These are phyloP conservation scores for Leptinotarsa peninsularis DNA, from an alignment of 2,888 invertebrate genomes.

Conservation along the genomic window DNA sequence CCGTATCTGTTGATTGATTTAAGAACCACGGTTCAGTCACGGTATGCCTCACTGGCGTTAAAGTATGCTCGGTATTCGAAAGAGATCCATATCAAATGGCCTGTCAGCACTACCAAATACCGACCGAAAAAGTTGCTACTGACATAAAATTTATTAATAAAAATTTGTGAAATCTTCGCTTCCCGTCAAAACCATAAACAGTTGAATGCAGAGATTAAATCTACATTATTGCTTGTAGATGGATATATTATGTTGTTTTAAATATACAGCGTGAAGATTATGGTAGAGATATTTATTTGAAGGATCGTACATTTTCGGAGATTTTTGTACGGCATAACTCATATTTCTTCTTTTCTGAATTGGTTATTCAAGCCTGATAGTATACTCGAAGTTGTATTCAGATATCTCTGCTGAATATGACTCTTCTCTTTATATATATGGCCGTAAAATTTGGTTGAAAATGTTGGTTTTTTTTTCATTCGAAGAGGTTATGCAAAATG, in stretches of 20 bases:
- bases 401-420: not conserved
- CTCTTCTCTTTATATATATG: too few relatives aligned
- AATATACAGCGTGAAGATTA: conserved; percentile 16
- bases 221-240: conserved; percentile 20
- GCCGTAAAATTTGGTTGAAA: too few relatives aligned
- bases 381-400: not conserved
- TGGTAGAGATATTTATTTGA: conserved; percentile 1
- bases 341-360: not conserved
- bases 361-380: not conserved
- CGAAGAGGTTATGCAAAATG: too few relatives aligned
- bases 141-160: conserved; percentile 25
- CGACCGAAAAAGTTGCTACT: conserved; percentile 24
- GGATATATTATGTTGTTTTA: conserved; percentile 13
- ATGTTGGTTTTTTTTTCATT: too few relatives aligned
- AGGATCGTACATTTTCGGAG: conserved; percentile 4
- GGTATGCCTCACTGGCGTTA: conserved; percentile 18
- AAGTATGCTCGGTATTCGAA: conserved; percentile 23
- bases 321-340: conserved; percentile 1
- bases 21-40: conserved; percentile 13
- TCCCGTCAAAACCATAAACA: conserved; percentile 15
- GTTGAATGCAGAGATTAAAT: conserved; percentile 23
- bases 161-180: conserved; percentile 15
- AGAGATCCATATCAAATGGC: conserved; percentile 25
- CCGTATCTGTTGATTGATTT: conserved; percentile 29
- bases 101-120: conserved; percentile 28